Conservation (phyloP, 1,140 invertebrate genomes). For the Thaumatotibia leucotreta region DNA sequence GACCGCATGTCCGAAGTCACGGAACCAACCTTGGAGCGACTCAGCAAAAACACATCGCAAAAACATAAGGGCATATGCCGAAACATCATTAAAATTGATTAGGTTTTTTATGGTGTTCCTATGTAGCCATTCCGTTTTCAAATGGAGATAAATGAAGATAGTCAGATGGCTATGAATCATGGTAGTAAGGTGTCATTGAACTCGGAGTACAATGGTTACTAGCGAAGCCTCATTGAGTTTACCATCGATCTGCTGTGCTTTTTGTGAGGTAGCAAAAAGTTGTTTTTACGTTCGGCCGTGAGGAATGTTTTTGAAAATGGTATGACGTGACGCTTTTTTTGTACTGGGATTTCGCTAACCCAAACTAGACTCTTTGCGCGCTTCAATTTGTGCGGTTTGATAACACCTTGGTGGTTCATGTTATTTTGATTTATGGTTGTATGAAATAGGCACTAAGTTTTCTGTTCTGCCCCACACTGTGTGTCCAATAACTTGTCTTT, state of each 20-base stretch:
- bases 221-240: constrained; percentile 35
- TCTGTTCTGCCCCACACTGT: too few species aligned
- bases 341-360: background rate
- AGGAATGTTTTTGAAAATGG: background rate
- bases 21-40: constrained; percentile 29
- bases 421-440: too few species aligned
- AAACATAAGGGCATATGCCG: constrained; percentile 35
- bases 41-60: constrained; percentile 31
- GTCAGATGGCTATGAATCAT: constrained; percentile 39
- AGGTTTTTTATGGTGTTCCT: constrained; percentile 31
- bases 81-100: constrained; percentile 40
- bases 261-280: background rate
- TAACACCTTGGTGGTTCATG: too few species aligned
- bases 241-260: background rate
- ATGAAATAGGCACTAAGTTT: too few species aligned
- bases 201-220: constrained; percentile 41
- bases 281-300: background rate
- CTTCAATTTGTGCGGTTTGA: too few species aligned
- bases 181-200: constrained; percentile 35
- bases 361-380: background rate
- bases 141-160: constrained; percentile 39
- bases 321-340: constrained; percentile 8
- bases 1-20: constrained; percentile 24
- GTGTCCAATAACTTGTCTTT: too few species aligned
- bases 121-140: constrained; percentile 16